phyloP scores from a whole-genome alignment of 1,140 invertebrate genomes.

The Hyles vespertilio region DNA sequence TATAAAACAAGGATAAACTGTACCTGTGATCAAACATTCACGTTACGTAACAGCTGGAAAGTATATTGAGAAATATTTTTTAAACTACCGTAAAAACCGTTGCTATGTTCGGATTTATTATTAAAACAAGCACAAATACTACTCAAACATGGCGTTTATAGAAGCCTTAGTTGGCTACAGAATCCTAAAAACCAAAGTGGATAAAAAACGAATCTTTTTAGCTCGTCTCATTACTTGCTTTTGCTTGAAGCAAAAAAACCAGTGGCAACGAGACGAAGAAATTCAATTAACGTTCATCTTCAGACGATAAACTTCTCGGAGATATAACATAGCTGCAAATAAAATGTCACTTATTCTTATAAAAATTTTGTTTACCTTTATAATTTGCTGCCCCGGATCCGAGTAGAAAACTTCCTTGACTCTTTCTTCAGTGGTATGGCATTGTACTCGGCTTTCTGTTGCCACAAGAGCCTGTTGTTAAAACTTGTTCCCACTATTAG shows the following conservation, averaged over 20 bases:
- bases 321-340: background rate
- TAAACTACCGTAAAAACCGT: no score
- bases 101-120: no score
- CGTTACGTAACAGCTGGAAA: no score
- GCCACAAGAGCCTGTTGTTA: constrained; percentile 53
- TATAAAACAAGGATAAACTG: no score
- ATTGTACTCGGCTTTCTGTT: constrained; percentile 63
- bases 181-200: constrained; percentile 3
- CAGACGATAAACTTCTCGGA: background rate
- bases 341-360: background rate
- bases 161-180: no score
- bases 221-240: background rate
- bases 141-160: no score
- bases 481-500: constrained; percentile 64
- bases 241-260: constrained; percentile 4
- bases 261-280: constrained; percentile 3
- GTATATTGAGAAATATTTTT: no score
- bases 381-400: constrained; percentile 61
- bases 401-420: constrained; percentile 67
- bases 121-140: no score
- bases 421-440: constrained; percentile 62
- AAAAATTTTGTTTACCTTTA: constrained; percentile 47
- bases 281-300: constrained; percentile 6
- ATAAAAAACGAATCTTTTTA: background rate
- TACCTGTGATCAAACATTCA: no score